Evolutionary conservation across 2,797 vertebrate species (phyloP).

Genomic region (Perodicticus potto): DNA sequence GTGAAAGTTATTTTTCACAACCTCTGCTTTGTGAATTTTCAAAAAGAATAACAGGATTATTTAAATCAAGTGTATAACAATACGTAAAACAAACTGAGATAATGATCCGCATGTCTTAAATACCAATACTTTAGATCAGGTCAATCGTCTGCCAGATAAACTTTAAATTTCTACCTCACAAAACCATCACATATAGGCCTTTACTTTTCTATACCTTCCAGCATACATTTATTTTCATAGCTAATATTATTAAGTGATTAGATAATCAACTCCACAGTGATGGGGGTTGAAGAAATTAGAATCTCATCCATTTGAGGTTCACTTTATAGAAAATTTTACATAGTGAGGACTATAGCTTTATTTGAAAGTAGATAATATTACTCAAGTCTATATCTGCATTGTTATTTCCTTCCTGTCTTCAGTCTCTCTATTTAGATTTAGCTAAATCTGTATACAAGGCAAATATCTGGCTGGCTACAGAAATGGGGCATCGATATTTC

Average conservation of each 20-base stretch:
- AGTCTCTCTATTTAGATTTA: not conserved
- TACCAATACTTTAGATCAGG: constrained; percentile 14
- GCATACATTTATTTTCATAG: constrained; percentile 58
- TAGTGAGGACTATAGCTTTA: not conserved
- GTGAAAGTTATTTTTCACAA: constrained; percentile 65
- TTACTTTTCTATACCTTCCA: constrained; percentile 44
- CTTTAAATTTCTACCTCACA: constrained; percentile 56
- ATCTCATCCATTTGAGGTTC: not conserved
- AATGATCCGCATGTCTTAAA: constrained; percentile 58
- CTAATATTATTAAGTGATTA: constrained; percentile 35
- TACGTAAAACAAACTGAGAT: constrained; percentile 56
- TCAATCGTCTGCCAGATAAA: constrained; percentile 48
- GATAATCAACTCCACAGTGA: not conserved
- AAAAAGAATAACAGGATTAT: constrained; percentile 35
- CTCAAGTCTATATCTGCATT: not conserved
- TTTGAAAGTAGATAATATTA: constrained; percentile 5
- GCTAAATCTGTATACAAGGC: not conserved
- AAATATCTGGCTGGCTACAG: constrained; percentile 4
- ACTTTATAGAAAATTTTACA: constrained; percentile 38
- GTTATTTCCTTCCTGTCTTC: not conserved
- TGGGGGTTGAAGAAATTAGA: not conserved
- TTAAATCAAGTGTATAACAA: constrained; percentile 61
- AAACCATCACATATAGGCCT: constrained; percentile 27
- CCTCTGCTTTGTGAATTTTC: constrained; percentile 37
- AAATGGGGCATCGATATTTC: not conserved